Evolutionary conservation across 2,113 vertebrate species (phyloP).

Genomic region (Pelmatolapia mariae): DNA sequence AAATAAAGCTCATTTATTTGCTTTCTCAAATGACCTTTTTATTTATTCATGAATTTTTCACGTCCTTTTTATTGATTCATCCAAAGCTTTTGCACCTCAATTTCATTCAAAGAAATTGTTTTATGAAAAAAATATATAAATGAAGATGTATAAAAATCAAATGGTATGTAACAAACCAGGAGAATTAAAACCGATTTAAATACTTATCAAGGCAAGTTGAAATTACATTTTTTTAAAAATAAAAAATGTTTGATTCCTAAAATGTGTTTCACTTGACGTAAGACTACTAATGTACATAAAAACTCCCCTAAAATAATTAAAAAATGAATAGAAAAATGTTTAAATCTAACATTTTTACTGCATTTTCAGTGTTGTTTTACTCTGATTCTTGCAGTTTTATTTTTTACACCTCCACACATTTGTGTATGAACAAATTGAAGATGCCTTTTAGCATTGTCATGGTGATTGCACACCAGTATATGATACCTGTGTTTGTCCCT

Average conservation of each 20-base stretch:
- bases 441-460: not conserved
- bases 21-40: not conserved
- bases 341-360: not conserved
- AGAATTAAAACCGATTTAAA: not conserved
- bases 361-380: not conserved
- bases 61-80: not conserved
- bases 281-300: not conserved
- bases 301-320: not conserved
- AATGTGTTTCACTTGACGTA: not conserved
- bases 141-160: not conserved
- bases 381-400: not conserved
- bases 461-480: not conserved
- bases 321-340: not conserved
- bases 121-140: not conserved
- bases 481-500: not conserved
- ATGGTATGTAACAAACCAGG: not conserved
- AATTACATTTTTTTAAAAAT: not conserved
- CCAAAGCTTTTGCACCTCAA: not conserved
- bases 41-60: not conserved
- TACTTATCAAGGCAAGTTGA: not conserved
- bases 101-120: not conserved
- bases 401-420: not conserved
- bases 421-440: not conserved
- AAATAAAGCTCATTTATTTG: not conserved
- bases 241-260: not conserved